Conservation (phyloP, 2,888 invertebrate genomes). For the Pristionchus fissidentatus region DNA sequence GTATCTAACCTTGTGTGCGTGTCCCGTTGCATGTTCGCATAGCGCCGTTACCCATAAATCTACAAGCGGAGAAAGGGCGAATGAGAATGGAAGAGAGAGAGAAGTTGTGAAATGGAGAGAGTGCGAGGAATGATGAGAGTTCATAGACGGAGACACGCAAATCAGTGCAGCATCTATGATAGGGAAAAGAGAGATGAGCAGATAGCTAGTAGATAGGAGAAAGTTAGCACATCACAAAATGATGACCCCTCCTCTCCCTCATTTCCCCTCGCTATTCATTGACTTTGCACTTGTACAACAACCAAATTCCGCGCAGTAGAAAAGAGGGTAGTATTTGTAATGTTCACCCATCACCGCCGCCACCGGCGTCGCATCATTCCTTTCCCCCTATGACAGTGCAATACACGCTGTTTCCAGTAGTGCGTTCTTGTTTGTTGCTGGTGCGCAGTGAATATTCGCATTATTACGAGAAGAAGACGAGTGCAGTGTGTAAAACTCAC, state of each 20-base stretch:
- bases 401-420: conserved; percentile 37
- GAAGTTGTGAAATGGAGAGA: background rate
- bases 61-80: conserved; percentile 43
- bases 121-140: conserved; percentile 2
- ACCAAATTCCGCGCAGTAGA: background rate
- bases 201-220: conserved; percentile 1
- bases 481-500: conserved; percentile 35
- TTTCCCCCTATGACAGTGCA: no score
- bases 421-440: conserved; percentile 1
- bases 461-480: background rate
- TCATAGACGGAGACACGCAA: conserved; percentile 6
- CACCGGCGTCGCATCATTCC: no score
- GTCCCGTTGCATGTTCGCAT: conserved; percentile 9
- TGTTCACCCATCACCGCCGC: conserved; percentile 17
- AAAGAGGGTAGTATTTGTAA: conserved; percentile 16
- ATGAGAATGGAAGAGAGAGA: background rate
- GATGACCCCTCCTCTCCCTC: background rate
- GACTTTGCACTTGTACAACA: background rate
- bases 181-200: conserved; percentile 10
- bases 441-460: conserved; percentile 13
- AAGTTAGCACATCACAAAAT: conserved; percentile 37
- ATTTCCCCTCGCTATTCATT: background rate
- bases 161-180: conserved; percentile 35
- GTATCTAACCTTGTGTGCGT: conserved; percentile 18
- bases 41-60: conserved; percentile 21